Evolutionary conservation across 2,888 invertebrate genomes (phyloP).

Genomic region (Leuctra nigra): DNA sequence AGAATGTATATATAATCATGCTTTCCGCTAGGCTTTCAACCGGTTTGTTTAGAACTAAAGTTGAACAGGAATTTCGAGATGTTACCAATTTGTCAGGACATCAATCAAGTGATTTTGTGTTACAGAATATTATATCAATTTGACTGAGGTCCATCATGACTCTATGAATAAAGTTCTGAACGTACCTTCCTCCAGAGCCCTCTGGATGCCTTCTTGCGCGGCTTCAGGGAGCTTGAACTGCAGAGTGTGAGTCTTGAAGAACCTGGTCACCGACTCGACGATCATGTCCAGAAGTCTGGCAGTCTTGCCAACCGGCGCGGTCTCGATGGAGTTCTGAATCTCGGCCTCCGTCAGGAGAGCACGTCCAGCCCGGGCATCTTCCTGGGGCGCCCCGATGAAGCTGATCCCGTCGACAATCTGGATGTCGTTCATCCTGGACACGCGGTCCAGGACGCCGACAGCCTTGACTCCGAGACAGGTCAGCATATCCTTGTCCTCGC

Average conservation of each 20-base stretch:
- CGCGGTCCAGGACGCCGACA: slow-evolving; percentile 48
- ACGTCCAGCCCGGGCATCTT: slow-evolving; percentile 31
- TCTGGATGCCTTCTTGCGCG: slow-evolving; percentile 55
- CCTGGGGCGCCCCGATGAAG: slow-evolving; percentile 42
- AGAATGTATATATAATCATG: too few species aligned
- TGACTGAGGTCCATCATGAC: too few species aligned
- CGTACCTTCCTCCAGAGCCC: slow-evolving; percentile 60
- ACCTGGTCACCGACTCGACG: slow-evolving; percentile 48
- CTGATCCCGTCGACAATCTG: slow-evolving; percentile 51
- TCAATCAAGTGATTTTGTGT: too few species aligned
- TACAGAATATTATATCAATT: too few species aligned
- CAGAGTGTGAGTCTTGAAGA: slow-evolving; percentile 54
- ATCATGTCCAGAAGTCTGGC: slow-evolving; percentile 50
- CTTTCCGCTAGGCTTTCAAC: too few species aligned
- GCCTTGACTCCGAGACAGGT: slow-evolving; percentile 54
- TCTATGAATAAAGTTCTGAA: too few species aligned
- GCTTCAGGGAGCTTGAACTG: slow-evolving; percentile 65
- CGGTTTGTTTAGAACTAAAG: too few species aligned
- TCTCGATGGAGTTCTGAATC: slow-evolving; percentile 47
- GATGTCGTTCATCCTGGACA: slow-evolving; percentile 49
- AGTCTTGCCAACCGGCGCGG: slow-evolving; percentile 45
- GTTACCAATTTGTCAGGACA: too few species aligned
- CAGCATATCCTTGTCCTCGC: slow-evolving; percentile 25
- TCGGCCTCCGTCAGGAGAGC: slow-evolving; percentile 41
- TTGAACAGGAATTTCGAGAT: too few species aligned